A percentile compares a stretch with the other conserved stretches of the same genome.
Conservation (phyloP, 2,888 invertebrate genomes). For the Theodoxus fluviatilis region DNA sequence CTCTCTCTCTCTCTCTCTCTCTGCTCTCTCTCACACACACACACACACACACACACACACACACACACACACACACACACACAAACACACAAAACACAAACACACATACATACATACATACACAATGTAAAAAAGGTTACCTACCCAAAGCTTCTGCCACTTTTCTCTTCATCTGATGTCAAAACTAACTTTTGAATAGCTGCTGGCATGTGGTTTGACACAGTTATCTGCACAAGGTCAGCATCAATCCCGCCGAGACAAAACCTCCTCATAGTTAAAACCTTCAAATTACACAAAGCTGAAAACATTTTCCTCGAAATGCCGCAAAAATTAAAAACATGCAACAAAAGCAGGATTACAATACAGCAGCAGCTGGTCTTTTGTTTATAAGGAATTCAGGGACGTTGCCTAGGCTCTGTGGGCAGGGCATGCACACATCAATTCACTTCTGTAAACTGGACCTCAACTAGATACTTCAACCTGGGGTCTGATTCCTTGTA, state of each 20-base stretch:
- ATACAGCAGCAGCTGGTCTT: too few species aligned
- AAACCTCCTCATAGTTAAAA: neutral
- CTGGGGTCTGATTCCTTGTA: too few species aligned
- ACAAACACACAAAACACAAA: neutral
- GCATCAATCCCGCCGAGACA: conserved; percentile 9
- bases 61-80: conserved; percentile 1
- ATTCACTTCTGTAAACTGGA: too few species aligned
- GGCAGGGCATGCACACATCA: too few species aligned
- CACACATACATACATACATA: neutral
- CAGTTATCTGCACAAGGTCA: conserved; percentile 33
- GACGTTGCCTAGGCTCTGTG: too few species aligned
- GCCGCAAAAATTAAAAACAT: neutral
- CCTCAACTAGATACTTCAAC: too few species aligned
- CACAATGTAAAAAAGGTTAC: neutral
- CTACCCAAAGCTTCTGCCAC: too few species aligned
- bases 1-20: too few species aligned
- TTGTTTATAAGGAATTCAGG: too few species aligned
- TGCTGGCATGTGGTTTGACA: conserved; percentile 27
- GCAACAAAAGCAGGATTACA: too few species aligned
- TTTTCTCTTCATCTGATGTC: neutral
- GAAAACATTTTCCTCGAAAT: neutral
- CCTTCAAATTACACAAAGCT: neutral
- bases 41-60: conserved; percentile 1
- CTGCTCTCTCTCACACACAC: neutral
- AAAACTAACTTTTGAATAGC: too few species aligned